Evolutionary conservation across 2,888 invertebrate genomes (phyloP).

Genomic region (Eupithecia subfuscata): DNA sequence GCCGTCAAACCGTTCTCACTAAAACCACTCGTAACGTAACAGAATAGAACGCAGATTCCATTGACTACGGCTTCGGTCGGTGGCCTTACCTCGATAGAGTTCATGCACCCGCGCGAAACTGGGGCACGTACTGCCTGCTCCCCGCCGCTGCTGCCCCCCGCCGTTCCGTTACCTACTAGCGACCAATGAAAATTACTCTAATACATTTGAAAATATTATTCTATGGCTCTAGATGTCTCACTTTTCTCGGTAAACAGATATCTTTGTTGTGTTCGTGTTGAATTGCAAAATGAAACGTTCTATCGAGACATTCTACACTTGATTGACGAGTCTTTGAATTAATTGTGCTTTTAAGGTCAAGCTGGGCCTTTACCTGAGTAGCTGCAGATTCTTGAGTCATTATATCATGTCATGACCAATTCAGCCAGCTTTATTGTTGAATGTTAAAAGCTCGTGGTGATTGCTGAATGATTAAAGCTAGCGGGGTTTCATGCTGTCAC

Average conservation of each 20-base stretch:
- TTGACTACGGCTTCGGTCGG: slow-evolving; percentile 71
- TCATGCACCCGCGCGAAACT: slow-evolving; percentile 84
- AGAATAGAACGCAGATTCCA: slow-evolving; percentile 65
- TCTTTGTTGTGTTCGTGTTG: no score
- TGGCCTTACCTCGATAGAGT: slow-evolving; percentile 85
- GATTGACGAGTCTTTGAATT: slow-evolving; percentile 45
- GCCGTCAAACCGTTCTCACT: slow-evolving; percentile 49
- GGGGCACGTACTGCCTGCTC: slow-evolving; percentile 79
- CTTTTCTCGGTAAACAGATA: slow-evolving; percentile 42
- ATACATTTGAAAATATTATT: slow-evolving; percentile 57
- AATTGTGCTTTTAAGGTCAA: slow-evolving; percentile 58
- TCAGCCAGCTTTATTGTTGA: not conserved
- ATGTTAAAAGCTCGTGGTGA: slow-evolving; percentile 27
- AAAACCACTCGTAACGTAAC: slow-evolving; percentile 54
- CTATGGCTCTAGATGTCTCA: slow-evolving; percentile 50
- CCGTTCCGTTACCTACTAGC: slow-evolving; percentile 76
- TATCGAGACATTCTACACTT: slow-evolving; percentile 45
- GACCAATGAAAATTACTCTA: slow-evolving; percentile 79
- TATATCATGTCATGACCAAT: slow-evolving; percentile 47
- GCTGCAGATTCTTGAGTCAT: slow-evolving; percentile 49
- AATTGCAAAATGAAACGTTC: slow-evolving; percentile 37
- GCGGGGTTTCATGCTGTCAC: slow-evolving; percentile 56
- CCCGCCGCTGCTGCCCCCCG: slow-evolving; percentile 61
- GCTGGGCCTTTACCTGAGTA: slow-evolving; percentile 37
- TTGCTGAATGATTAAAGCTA: slow-evolving; percentile 15